These are phyloP conservation scores for Plumapathes pennacea DNA, from an alignment of 92 coral and sea anemone species.

Conservation along the genomic window DNA sequence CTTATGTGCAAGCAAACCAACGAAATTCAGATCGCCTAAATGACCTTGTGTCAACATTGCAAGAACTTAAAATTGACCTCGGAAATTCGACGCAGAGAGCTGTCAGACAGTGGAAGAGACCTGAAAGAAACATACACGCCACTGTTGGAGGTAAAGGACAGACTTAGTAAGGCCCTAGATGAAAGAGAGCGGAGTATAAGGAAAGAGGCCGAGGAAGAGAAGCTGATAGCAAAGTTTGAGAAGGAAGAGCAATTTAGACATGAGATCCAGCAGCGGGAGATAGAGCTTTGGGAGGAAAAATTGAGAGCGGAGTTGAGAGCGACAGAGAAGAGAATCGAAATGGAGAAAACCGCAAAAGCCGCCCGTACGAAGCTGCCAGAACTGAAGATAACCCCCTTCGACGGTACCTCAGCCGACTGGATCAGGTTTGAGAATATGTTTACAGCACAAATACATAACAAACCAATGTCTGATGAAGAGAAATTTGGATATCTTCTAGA, in stretches of 20 bases:
- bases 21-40: slow-evolving; percentile 39
- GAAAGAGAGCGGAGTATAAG: slow-evolving; percentile 5
- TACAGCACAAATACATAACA: slow-evolving; percentile 34
- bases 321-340: slow-evolving; percentile 28
- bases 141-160: slow-evolving; percentile 24
- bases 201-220: slow-evolving; percentile 23
- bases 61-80: slow-evolving; percentile 43
- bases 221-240: slow-evolving; percentile 24
- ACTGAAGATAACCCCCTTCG: slow-evolving; percentile 49
- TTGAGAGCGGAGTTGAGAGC: slow-evolving; percentile 28
- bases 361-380: slow-evolving; percentile 35
- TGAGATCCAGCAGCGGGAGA: slow-evolving; percentile 41
- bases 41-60: slow-evolving; percentile 35
- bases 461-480: slow-evolving; percentile 15
- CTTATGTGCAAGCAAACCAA: slow-evolving; percentile 12
- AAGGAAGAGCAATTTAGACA: slow-evolving; percentile 40
- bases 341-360: slow-evolving; percentile 29
- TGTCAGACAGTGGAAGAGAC: slow-evolving; percentile 51
- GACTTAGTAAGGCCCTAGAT: slow-evolving; percentile 12
- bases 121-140: slow-evolving; percentile 38
- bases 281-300: slow-evolving; percentile 39
- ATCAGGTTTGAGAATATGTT: slow-evolving; percentile 59
- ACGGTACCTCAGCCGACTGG: slow-evolving; percentile 52
- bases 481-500: slow-evolving; percentile 39
- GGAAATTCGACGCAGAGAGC: slow-evolving; percentile 38